A percentile compares a stretch with the other conserved stretches of the same genome.
These are phyloP conservation scores for Mechanitis mazaeus DNA, from an alignment of 2,888 invertebrate genomes.

Conservation along the genomic window DNA sequence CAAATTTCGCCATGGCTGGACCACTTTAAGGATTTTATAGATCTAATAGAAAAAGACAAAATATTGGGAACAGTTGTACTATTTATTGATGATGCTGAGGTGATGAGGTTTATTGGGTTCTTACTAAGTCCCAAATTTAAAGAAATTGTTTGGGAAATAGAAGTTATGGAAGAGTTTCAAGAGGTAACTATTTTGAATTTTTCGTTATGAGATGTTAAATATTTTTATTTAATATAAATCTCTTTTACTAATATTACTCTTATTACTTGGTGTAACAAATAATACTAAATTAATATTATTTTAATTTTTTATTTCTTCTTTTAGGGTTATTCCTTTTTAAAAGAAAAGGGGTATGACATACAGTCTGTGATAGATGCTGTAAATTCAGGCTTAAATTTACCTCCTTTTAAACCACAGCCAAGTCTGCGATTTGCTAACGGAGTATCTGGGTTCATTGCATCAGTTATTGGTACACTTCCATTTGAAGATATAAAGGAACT, in stretches of 20 bases:
- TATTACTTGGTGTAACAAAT: no score
- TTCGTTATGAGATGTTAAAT: not conserved
- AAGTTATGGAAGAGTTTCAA: constrained; percentile 41
- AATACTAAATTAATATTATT: not conserved
- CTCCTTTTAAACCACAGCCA: constrained; percentile 32
- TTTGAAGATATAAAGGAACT: constrained; percentile 40
- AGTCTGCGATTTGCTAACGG: constrained; percentile 28
- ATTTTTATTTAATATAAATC: not conserved
- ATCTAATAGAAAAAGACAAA: constrained; percentile 38
- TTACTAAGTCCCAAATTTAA: constrained; percentile 37
- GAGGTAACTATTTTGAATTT: constrained; percentile 33
- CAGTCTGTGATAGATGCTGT: constrained; percentile 35
- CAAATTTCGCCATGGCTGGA: constrained; percentile 31
- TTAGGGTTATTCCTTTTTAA: constrained; percentile 38
- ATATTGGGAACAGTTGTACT: constrained; percentile 34
- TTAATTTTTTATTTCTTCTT: constrained; percentile 20
- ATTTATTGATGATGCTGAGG: constrained; percentile 40
- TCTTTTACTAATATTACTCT: not conserved
- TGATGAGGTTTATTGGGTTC: constrained; percentile 38
- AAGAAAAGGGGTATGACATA: constrained; percentile 42
- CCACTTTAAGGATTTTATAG: constrained; percentile 38
- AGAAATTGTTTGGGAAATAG: constrained; percentile 37
- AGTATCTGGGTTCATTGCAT: constrained; percentile 38
- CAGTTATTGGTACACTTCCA: constrained; percentile 36
- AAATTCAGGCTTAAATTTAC: constrained; percentile 35